Evolutionary conservation across 2,113 vertebrate genomes (phyloP), one percentile per base, ranked within the genome.

Genomic region (Puma concolor): DNA sequence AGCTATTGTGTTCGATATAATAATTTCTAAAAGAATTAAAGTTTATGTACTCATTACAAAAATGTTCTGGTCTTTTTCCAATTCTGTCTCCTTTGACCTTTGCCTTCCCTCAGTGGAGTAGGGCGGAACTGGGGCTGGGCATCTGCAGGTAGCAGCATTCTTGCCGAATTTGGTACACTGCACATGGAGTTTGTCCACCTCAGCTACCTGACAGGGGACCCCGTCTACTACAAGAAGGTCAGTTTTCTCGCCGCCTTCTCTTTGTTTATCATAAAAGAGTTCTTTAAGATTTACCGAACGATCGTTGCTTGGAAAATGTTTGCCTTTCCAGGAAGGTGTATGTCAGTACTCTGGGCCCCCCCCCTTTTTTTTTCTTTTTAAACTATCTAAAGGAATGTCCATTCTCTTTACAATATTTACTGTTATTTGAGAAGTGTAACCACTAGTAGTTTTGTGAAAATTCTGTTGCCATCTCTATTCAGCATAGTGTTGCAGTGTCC

Each of bases 81-180:
- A 69, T n/a, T 27, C 44, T 87, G 7, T 88, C 29, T 97, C 33
- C 54, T 79, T 87, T 93, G 81, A 5, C 52, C 44, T 66, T 54
- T 69, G 36, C n/a, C 84, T 89, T 86, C 87, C 63, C 67, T 91
- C 98, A 99, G 99, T 63, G 99, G 99, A 63, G 99, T 99, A 29
- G 99, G 99, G 11, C 99, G 99, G 93, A 99, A 99, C 98, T 99
- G 99, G 99, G 99, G 99, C 94, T 99, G 99, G 99, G 99, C 99
- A 1, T 99, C 99, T 12, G 99, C 99, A 0, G 99, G 99, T 69
- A 99, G 99, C 99, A 99, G 99, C 98, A 99, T 99, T 98, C 99
- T 99, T 4, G 99, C 99, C 15, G 99, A 99, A 98, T 99, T 99
- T 93, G 99, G 99, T 77, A 99, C 99, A 4, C 99, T 99, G 4